Evolutionary conservation across 1,140 invertebrate species (phyloP), one percentile per base, ranked within the genome.

Genomic region (Anoplophora glabripennis): DNA sequence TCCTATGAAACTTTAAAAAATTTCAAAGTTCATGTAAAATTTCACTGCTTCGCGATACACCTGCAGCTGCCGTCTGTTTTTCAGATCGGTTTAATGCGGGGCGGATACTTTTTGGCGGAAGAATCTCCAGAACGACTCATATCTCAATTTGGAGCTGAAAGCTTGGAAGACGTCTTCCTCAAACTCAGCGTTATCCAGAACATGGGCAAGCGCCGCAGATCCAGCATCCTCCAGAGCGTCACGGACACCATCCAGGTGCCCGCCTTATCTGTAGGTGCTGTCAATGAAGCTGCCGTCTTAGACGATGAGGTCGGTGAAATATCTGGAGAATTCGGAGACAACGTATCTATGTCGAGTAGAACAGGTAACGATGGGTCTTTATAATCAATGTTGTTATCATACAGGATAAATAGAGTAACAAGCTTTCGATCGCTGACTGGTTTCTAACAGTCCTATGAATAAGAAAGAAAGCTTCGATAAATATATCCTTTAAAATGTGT

Each of bases 1-100:
- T n/a, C n/a, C n/a, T n/a, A n/a, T n/a, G n/a, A n/a, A n/a, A n/a
- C n/a, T n/a, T n/a, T n/a, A n/a, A n/a, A n/a, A n/a, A n/a, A n/a
- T n/a, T n/a, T n/a, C n/a, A n/a, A n/a, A n/a, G n/a, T n/a, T n/a
- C n/a, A n/a, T n/a, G n/a, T n/a, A n/a, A n/a, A n/a, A 28, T 28
- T 2, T 28, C 21, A 28, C 21, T 3, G 21, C 21, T 28, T 28
- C 21, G 3, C 21, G 21, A 28, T 28, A 5, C 21, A 28, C 2
- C 21, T 28, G 3, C 3, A 28, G 5, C 21, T 28, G 17, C 3
- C n/a, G 33, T 7, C 21, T 33, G 8, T 17, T 51, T 68, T 72
- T 17, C 70, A 92, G 89, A 96, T 96, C 72, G 94, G 94, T 1
- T 77, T 98, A 3, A 94, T 98, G 91, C 82, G 96, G 64, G 88